Evolutionary conservation across 1,140 invertebrate genomes (phyloP).

Genomic region (Drosophila sturtevanti): DNA sequence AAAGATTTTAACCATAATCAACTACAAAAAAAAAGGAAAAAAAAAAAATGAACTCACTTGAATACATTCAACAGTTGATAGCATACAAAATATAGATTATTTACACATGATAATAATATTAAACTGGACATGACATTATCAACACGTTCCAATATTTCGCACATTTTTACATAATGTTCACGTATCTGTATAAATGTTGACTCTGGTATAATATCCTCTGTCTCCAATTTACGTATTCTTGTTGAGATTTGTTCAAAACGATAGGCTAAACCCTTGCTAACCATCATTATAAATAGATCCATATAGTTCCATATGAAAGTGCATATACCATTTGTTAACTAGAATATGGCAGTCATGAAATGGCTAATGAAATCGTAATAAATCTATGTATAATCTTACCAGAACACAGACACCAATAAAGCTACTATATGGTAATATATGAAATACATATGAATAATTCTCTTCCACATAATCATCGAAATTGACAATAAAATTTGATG

Average conservation of each 20-base stretch:
- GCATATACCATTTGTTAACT: slow-evolving; percentile 64
- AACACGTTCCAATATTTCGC: slow-evolving; percentile 84
- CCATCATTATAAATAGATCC: slow-evolving; percentile 87
- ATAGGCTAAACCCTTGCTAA: slow-evolving; percentile 84
- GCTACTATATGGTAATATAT: slow-evolving; percentile 50
- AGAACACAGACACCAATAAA: slow-evolving; percentile 39
- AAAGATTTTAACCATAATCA: neutral
- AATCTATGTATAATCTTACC: too few species aligned
- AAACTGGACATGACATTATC: slow-evolving; percentile 85
- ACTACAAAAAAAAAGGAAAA: too few species aligned
- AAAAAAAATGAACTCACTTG: slow-evolving; percentile 83
- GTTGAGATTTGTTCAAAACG: slow-evolving; percentile 86
- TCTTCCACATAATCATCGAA: slow-evolving; percentile 51
- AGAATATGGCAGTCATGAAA: too few species aligned
- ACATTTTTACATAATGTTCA: slow-evolving; percentile 85
- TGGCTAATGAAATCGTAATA: too few species aligned
- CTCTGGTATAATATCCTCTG: slow-evolving; percentile 83
- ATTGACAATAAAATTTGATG: slow-evolving; percentile 13
- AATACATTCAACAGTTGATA: slow-evolving; percentile 88
- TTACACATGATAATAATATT: slow-evolving; percentile 87
- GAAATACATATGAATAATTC: slow-evolving; percentile 72
- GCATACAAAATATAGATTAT: slow-evolving; percentile 89
- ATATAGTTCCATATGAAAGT: slow-evolving; percentile 89
- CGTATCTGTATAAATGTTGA: slow-evolving; percentile 85
- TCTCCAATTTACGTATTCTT: slow-evolving; percentile 62